Percentiles rank a stretch among this genome's conserved stretches.
Evolutionary conservation across 2,888 invertebrate species (phyloP).

Genomic region (Cylloceria caligata): DNA sequence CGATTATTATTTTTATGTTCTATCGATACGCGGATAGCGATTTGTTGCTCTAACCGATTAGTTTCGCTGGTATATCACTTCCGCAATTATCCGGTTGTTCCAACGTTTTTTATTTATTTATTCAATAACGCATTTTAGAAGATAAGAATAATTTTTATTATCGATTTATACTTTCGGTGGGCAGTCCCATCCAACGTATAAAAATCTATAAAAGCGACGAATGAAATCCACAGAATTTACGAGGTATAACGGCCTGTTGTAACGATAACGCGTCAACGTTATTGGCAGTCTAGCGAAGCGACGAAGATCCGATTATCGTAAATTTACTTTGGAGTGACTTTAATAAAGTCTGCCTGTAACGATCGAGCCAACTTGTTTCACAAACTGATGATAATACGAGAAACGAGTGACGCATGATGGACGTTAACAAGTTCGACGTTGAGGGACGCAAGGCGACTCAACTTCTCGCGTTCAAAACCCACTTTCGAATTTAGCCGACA

Average conservation of each 20-base stretch:
- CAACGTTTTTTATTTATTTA: background rate
- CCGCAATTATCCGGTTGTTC: background rate
- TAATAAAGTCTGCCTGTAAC: conserved; percentile 28
- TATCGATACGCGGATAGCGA: conserved; percentile 3
- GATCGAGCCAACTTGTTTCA: conserved; percentile 30
- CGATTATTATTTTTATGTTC: conserved; percentile 5
- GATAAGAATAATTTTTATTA: conserved; percentile 42
- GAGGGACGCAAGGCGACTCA: conserved; percentile 19
- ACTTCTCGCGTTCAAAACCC: conserved; percentile 14
- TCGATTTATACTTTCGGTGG: conserved; percentile 63
- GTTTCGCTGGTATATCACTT: background rate
- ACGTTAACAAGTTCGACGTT: conserved; percentile 28
- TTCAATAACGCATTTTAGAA: background rate
- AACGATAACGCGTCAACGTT: conserved; percentile 22
- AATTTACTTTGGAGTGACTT: conserved; percentile 58
- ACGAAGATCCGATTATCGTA: conserved; percentile 63
- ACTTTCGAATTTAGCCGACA: conserved; percentile 49
- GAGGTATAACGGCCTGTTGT: conserved; percentile 17
- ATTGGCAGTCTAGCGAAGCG: conserved; percentile 53
- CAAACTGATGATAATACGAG: conserved; percentile 37
- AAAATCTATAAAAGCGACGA: conserved; percentile 44
- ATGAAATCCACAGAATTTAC: conserved; percentile 56
- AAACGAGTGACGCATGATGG: background rate
- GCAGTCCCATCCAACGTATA: conserved; percentile 49
- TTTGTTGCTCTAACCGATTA: conserved; percentile 29